Conservation (phyloP, 2,797 vertebrate species). For the Poecile montanus region DNA sequence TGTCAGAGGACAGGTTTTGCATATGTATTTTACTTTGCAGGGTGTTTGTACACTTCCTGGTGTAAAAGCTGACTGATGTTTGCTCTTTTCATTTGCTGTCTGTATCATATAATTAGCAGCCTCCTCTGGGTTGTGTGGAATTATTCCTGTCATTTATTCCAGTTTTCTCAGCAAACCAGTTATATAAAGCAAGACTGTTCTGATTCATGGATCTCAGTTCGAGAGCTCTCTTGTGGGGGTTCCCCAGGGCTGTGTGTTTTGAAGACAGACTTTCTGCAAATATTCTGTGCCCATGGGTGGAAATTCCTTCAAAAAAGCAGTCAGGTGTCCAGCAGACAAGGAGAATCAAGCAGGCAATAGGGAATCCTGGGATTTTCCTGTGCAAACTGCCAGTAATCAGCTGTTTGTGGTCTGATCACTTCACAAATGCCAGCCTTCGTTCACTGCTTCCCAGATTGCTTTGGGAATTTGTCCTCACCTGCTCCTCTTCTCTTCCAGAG, state of each 20-base stretch:
- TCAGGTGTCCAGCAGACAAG: not conserved
- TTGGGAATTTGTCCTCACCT: not conserved
- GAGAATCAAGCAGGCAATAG: not conserved
- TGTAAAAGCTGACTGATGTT: not conserved
- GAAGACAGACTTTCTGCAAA: not conserved
- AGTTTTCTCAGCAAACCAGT: not conserved
- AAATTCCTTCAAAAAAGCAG: not conserved
- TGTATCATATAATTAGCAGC: not conserved
- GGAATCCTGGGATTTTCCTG: not conserved
- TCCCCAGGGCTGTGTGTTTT: not conserved
- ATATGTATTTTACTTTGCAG: not conserved
- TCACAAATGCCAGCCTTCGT: not conserved
- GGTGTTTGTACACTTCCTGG: not conserved
- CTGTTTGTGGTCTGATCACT: not conserved
- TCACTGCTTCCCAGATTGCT: not conserved
- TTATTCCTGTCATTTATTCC: not conserved
- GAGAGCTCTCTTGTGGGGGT: not conserved
- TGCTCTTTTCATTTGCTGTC: not conserved
- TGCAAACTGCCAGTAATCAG: not conserved
- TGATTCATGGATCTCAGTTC: not conserved
- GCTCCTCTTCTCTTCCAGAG: not conserved
- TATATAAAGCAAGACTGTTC: not conserved
- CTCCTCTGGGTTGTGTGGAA: not conserved
- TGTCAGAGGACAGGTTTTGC: not conserved
- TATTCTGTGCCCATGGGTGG: not conserved